phyloP scores from a whole-genome alignment of 2,113 vertebrate species.

The Dipodomys stephensi region DNA sequence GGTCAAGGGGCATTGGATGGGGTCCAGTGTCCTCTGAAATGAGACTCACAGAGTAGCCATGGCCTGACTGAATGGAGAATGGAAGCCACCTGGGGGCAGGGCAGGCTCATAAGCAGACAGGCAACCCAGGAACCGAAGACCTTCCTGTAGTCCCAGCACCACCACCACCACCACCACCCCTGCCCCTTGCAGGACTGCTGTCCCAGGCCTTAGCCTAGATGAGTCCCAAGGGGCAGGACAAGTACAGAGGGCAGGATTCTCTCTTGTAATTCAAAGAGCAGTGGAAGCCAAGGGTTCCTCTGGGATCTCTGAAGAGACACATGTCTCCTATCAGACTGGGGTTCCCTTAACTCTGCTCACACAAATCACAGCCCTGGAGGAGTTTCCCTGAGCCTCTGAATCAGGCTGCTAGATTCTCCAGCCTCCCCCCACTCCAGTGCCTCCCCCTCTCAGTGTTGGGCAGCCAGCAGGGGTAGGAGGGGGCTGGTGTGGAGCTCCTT shows the following conservation, averaged over 20 bases:
- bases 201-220: not conserved
- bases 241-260: not conserved
- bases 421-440: not conserved
- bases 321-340: not conserved
- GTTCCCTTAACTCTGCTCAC: not conserved
- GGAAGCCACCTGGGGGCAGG: too few species aligned
- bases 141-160: not conserved
- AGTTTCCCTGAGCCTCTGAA: constrained; percentile 29
- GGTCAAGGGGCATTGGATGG: not conserved
- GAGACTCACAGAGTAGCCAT: not conserved
- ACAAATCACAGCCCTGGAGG: not conserved
- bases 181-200: not conserved
- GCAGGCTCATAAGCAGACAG: not conserved
- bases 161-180: too few species aligned
- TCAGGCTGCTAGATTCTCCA: constrained; percentile 2
- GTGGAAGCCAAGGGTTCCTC: not conserved
- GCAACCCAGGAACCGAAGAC: not conserved
- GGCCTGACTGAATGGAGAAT: not conserved
- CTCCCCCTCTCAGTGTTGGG: not conserved
- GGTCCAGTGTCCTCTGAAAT: not conserved
- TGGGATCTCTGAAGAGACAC: not conserved
- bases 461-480: not conserved
- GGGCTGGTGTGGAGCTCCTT: not conserved
- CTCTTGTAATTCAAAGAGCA: not conserved
- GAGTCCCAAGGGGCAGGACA: too few species aligned